Evolutionary conservation across 1,140 invertebrate genomes (phyloP), one percentile per base, ranked within the genome.

Genomic region (Subanguina moxae): DNA sequence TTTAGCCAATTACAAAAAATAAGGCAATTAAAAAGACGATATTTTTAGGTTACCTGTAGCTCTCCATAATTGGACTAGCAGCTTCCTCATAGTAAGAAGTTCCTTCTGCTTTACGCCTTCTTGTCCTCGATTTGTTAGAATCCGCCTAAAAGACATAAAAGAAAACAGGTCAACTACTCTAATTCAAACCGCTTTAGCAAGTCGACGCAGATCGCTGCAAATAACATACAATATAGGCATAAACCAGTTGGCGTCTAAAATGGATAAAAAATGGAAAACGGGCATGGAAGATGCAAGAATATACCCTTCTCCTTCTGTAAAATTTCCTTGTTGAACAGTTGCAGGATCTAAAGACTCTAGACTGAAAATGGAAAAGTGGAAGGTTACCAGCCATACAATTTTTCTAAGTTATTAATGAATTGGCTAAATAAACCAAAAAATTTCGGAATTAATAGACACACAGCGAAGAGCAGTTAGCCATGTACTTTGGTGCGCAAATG

Each of bases 181-280:
- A 42, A 59, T 62, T 21, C 21, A 76, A 81, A 62, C 76, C 65
- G 66, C 80, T 80, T 52, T 66, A 5, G 92, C 92, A 72, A 96
- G 85, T 57, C 91, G 85, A 72, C 93, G 84, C 1, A 97, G 84
- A 84, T 97, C 94, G 30, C 93, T 85, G 78, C 91, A 92, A 21
- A 93, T 87, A 1, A 87, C 87, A 80, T 92, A 91, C 89, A 97
- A 90, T 5, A 96, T 86, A 0, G 92, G 90, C 3, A 97, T 82
- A 78, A 89, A 89, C 94, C 94, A 97, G 83, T 97, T 97, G 76
- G 96, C 92, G 80, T 73, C 72, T 43, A 15, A 3, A 52, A 52
- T 45, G 15, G 3, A 21, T 52, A 65, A 43, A 43, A 65, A 58
- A 52, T 65, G 27, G 19, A n/a, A n/a, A n/a, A n/a, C n/a, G n/a